Evolutionary conservation across 2,888 invertebrate genomes (phyloP), one percentile per base, ranked within the genome.

Genomic region (Caradrina clavipalpis): DNA sequence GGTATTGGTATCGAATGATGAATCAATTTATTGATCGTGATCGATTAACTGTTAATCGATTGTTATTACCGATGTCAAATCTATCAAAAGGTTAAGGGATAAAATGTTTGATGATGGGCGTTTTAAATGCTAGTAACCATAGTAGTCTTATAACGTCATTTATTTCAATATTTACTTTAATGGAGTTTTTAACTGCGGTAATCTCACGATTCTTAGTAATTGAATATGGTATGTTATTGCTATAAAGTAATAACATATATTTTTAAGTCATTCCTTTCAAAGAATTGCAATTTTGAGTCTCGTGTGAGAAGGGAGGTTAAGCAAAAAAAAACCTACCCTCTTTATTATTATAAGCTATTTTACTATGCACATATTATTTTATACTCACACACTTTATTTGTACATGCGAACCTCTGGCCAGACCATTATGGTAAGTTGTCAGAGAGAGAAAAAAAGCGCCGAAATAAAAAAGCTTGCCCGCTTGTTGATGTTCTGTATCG

Each of bases 391-490:
- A 87, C 87, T 92, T 93, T 95, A 91, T 95, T 89, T 95, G 92
- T 94, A 90, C 95, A 95, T 95, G 95, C 95, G 89, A 88, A 82
- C 94, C 89, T 90, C 89, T 93, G 93, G 92, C 94, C 83, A 95
- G 95, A 94, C 94, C 87, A 89, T 92, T 75, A 90, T 94, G 95
- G 95, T 95, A 94, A 95, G 95, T 93, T 87, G 92, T 91, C 91
- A 90, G 91, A 90, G 90, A 75, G 86, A 86, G 84, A 85, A 85
- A 81, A 81, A 84, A 81, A 76, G 80, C 83, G 85, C 84, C 72
- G 71, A 86, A 62, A 81, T n/a, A 85, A 85, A 87, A 86, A 76
- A 78, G 91, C 90, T 91, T 89, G 87, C 90, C 89, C 90, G 91
- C 93, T 93, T 93, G 87, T 89, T 92, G 90, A 81, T 81, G 76